Evolutionary conservation across 2,113 vertebrate species (phyloP), one percentile per base, ranked within the genome.

Genomic region (Oplegnathus fasciatus): DNA sequence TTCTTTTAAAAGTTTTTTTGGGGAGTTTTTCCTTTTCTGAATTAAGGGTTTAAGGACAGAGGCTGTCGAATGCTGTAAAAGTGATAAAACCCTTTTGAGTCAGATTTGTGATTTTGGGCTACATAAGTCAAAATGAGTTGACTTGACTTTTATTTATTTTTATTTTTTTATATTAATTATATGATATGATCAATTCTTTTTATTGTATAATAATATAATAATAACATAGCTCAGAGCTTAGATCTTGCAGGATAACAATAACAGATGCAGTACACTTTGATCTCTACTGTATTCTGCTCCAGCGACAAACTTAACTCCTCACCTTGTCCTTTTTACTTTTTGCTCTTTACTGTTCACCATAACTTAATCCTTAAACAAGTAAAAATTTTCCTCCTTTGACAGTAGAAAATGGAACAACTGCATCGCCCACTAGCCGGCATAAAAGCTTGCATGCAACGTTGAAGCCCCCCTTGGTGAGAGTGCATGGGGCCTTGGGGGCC

Each of bases 401-500:
- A 44, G 6, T 44, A 17, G 20, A 76, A 81, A 79, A 83, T 54
- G 14, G 44, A 73, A 80, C 55, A 75, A 46, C 70, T 79, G 32
- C 30, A 44, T 68, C 46, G 55, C 17, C 69, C 40, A 42, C 67
- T 34, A 37, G 65, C 52, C 10, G 8, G 88, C 52, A 64, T 67
- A 24, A 85, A 86, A 76, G 44, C 66, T 82, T 68, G 32, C 54
- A 80, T 68, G 57, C 54, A 77, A 40, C 72, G 22, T 37, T 60
- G 48, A 62, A 72, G 28, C 34, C 54, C 46, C 71, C 67, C 78
- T 28, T 44, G 62, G 44, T 80, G 78, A 80, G 80, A 85, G 64
- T 67, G 78, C 84, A 87, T 57, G 52, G 78, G 82, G 80, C 72
- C 77, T 75, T 50, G 42, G 67, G 54, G 80, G 91, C 69, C 74